Percentiles rank a stretch among this genome's conserved stretches.
These are phyloP conservation scores for Bilobella aurantiaca DNA, from an alignment of 1,140 invertebrate genomes.

Conservation along the genomic window DNA sequence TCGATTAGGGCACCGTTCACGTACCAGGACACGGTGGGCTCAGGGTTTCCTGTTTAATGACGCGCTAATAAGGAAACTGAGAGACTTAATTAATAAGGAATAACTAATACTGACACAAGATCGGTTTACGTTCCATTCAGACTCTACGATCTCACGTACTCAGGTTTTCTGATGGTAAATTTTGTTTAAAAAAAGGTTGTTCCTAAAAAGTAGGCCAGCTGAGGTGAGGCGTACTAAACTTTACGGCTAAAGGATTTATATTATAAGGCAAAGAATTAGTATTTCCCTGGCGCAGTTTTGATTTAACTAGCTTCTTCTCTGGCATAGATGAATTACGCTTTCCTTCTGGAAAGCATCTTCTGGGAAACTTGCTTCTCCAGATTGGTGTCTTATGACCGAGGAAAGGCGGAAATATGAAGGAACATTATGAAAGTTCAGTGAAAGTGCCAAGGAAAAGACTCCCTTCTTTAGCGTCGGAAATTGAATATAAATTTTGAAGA, in stretches of 20 bases:
- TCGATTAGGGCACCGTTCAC: constrained; percentile 54
- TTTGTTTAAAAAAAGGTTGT: too few relatives aligned
- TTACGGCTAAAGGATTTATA: too few relatives aligned
- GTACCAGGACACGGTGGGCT: constrained; percentile 43
- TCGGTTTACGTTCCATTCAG: not conserved
- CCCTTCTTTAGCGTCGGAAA: not conserved
- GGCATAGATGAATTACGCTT: too few relatives aligned
- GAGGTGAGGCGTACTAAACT: too few relatives aligned
- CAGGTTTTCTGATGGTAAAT: too few relatives aligned
- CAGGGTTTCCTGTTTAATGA: constrained; percentile 33
- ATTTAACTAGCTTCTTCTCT: too few relatives aligned
- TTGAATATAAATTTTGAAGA: constrained; percentile 2
- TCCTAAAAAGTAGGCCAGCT: too few relatives aligned
- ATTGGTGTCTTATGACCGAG: not conserved
- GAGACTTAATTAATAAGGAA: not conserved
- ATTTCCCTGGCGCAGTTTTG: too few relatives aligned
- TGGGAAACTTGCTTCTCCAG: not conserved
- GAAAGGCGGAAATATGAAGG: not conserved
- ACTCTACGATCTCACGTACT: not conserved
- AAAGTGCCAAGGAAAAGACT: too few relatives aligned
- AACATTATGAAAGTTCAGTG: not conserved
- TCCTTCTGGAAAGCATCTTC: too few relatives aligned
- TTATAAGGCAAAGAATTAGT: too few relatives aligned
- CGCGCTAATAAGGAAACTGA: not conserved
- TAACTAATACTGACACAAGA: not conserved